Percentiles rank a stretch among this genome's conserved stretches.
Evolutionary conservation across 2,797 vertebrate species (phyloP).

Genomic region (Zalophus californianus): DNA sequence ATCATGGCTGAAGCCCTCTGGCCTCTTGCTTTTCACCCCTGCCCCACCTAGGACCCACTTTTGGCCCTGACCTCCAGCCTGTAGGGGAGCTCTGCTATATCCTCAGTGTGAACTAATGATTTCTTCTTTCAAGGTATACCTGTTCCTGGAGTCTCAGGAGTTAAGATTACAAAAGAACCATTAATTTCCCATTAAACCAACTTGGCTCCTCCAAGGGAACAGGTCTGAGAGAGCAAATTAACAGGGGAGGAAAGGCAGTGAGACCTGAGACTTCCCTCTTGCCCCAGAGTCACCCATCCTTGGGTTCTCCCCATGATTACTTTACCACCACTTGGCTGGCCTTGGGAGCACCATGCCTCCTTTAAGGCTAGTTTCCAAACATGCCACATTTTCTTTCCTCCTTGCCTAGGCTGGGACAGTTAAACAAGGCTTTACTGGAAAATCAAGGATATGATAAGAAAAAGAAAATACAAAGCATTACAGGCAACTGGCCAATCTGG

Average conservation of each 20-base stretch:
- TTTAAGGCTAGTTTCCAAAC: not conserved
- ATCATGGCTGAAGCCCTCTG: too few relatives aligned
- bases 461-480: not conserved
- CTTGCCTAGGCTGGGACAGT: not conserved
- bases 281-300: not conserved
- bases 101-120: not conserved
- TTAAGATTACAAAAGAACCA: not conserved
- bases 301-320: not conserved
- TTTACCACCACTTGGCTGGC: too few relatives aligned
- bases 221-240: not conserved
- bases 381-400: not conserved
- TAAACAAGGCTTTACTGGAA: not conserved
- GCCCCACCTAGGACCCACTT: not conserved
- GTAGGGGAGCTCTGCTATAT: not conserved
- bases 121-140: not conserved
- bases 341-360: not conserved
- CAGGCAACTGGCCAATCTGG: not conserved
- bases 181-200: not conserved
- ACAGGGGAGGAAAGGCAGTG: too few relatives aligned
- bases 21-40: not conserved
- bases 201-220: not conserved
- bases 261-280: not conserved
- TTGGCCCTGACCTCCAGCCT: not conserved
- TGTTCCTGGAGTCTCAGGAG: not conserved
- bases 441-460: not conserved